Evolutionary conservation across 2,797 vertebrate species (phyloP).

Genomic region (Falco naumanni): DNA sequence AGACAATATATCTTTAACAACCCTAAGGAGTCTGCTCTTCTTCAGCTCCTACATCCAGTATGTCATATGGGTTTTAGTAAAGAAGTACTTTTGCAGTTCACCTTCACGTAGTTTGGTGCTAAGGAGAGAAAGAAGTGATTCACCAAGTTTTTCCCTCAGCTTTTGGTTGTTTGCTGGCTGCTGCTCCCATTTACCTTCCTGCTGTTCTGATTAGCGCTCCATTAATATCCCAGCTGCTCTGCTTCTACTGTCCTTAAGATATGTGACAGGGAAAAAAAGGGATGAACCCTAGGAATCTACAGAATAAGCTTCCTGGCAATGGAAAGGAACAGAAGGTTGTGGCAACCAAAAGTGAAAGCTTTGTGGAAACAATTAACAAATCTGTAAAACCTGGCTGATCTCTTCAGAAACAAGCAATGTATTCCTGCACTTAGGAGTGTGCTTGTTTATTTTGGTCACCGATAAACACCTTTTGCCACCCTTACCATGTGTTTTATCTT

Average conservation of each 20-base stretch:
- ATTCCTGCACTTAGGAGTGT: not conserved
- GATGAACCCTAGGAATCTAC: not conserved
- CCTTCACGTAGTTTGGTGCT: not conserved
- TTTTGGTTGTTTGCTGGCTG: not conserved
- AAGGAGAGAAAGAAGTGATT: not conserved
- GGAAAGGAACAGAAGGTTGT: not conserved
- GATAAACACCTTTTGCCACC: accelerated
- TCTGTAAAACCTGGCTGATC: not conserved
- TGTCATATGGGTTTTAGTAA: not conserved
- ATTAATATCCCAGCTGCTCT: not conserved
- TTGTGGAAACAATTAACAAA: not conserved
- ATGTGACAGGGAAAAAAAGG: not conserved
- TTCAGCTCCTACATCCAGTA: not conserved
- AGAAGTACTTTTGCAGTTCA: not conserved
- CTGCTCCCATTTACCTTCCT: not conserved
- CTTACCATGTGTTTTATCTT: not conserved
- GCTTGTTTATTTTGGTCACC: not conserved
- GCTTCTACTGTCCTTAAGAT: not conserved
- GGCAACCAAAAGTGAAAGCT: not conserved
- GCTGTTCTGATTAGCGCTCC: not conserved
- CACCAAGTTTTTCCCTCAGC: not conserved
- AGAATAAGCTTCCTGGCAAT: not conserved
- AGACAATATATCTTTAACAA: not conserved
- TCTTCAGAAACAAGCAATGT: not conserved
- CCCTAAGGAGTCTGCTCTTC: not conserved